These are phyloP conservation scores for Eospalax fontanierii DNA, from an alignment of 2,797 vertebrate genomes.

Conservation along the genomic window DNA sequence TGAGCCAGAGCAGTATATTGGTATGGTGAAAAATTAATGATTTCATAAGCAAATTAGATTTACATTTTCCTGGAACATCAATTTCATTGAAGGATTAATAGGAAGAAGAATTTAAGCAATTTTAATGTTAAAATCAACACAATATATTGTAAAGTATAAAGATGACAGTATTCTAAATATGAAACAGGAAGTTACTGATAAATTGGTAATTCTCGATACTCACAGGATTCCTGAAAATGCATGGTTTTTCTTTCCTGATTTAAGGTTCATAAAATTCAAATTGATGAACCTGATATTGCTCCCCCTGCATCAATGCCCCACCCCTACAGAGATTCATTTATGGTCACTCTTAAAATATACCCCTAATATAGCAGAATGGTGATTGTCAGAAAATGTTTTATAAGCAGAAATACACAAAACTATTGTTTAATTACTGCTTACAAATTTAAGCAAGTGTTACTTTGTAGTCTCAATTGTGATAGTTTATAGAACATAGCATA, in stretches of 20 bases:
- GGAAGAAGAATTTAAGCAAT: background rate
- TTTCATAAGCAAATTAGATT: background rate
- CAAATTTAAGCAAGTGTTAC: background rate
- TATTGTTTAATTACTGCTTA: background rate
- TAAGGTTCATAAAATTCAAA: background rate
- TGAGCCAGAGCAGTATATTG: background rate
- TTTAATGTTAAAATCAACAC: slow-evolving; percentile 27
- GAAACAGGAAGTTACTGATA: background rate
- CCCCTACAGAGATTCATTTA: background rate
- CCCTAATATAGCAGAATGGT: background rate
- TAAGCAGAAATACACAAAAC: background rate
- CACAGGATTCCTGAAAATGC: background rate
- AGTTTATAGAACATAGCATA: background rate
- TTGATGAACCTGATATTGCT: background rate
- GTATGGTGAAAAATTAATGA: background rate
- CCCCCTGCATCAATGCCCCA: fast-evolving
- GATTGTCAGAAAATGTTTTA: background rate
- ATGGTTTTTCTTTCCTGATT: background rate
- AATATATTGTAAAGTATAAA: background rate
- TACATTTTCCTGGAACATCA: background rate
- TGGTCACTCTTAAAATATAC: background rate
- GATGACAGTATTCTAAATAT: background rate
- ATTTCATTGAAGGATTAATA: slow-evolving; percentile 14
- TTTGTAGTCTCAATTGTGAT: slow-evolving; percentile 5
- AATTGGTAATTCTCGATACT: background rate